Evolutionary conservation across 2,888 invertebrate species (phyloP), one percentile per base, ranked within the genome.

Genomic region (Limnephilus marmoratus): DNA sequence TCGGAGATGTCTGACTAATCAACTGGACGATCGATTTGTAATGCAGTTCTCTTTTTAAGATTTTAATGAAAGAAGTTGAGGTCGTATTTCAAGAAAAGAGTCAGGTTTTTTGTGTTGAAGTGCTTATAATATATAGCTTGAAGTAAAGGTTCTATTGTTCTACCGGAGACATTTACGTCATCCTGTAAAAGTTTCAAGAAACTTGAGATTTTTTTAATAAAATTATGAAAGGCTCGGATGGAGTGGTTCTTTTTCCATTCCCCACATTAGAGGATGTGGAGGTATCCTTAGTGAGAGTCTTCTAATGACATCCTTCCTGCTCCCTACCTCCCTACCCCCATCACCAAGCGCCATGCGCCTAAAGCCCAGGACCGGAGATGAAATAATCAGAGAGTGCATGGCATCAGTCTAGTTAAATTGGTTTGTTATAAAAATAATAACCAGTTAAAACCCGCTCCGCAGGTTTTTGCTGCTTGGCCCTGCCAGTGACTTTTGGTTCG

Each of bases 281-380:
- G 86, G 24, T 86, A 86, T 86, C 86, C 49, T 86, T n/a, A 41
- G 86, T 86, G 49, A n/a, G n/a, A n/a, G 24, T 29, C n/a, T 41
- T 86, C 86, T 86, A 86, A 86, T 86, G 86, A 86, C 45, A 45
- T 45, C 86, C 86, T 85, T 45, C 85, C 85, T 86, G n/a, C 45
- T 4, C 45, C 45, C 49, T n/a, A 29, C 29, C n/a, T n/a, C 45
- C 24, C n/a, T n/a, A n/a, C 1, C 13, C 0, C 13, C 15, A 49
- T 12, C 49, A 12, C 45, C 41, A 41, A 41, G 7, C n/a, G 37
- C 45, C n/a, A 41, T 49, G n/a, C 29, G 3, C 5, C 86, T 9
- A 68, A n/a, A 68, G 9, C 24, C 68, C 9, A 68, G 11, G 68
- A n/a, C 2, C 7, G 24, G 24, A 18, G 68, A 24, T 68, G 68